phyloP scores from a whole-genome alignment of 2,888 invertebrate species.

The Pollenia angustigena region DNA sequence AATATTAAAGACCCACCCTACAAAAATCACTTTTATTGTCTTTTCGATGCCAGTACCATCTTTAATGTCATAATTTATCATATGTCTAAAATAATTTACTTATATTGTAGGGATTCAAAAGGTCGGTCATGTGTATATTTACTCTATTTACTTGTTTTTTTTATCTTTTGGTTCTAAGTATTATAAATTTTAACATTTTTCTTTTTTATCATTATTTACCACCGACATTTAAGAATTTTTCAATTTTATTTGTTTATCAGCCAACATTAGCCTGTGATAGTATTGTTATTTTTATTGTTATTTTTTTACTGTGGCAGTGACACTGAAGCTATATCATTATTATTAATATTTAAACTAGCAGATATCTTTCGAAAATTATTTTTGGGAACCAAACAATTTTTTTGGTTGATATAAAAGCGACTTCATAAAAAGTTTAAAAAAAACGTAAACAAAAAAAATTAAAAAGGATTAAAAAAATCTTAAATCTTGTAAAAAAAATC shows the following conservation, averaged over 20 bases:
- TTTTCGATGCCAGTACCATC: no score
- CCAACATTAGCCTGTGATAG: slow-evolving; percentile 13
- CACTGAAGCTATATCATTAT: neutral
- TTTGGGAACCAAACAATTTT: no score
- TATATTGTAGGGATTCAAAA: neutral
- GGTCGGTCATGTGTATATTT: neutral
- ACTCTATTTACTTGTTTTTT: neutral
- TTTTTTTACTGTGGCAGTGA: neutral
- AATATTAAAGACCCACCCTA: no score
- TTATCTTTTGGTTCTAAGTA: neutral
- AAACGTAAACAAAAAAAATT: no score
- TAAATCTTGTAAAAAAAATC: no score
- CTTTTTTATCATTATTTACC: slow-evolving; percentile 46
- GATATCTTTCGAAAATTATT: no score
- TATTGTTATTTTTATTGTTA: slow-evolving; percentile 9
- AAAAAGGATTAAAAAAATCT: no score
- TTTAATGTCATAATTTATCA: no score
- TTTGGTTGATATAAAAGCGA: no score
- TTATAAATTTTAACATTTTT: slow-evolving; percentile 28
- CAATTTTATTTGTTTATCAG: slow-evolving; percentile 49
- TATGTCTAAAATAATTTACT: no score
- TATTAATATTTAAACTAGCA: neutral
- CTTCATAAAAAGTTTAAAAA: no score
- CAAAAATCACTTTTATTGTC: no score
- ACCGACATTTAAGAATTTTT: slow-evolving; percentile 30